Percentiles rank a stretch among this genome's conserved stretches.
Conservation (phyloP, 1,140 invertebrate species). For the Drosophila triauraria region DNA sequence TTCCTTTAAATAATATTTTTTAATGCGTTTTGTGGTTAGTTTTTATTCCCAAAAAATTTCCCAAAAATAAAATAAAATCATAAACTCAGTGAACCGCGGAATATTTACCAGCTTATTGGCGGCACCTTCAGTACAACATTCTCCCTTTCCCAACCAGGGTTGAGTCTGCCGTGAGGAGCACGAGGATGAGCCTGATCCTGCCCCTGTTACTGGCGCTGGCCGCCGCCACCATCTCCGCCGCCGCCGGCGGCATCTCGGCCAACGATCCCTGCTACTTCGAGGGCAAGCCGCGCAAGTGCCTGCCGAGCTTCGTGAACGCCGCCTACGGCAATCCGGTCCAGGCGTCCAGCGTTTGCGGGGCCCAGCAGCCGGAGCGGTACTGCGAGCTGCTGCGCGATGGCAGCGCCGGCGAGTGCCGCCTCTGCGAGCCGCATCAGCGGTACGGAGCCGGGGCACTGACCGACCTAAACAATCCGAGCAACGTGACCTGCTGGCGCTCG, state of each 20-base stretch:
- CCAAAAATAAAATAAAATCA: background rate
- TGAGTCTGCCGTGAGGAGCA: constrained; percentile 3
- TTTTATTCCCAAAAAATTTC: background rate
- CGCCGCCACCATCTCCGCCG: constrained; percentile 14
- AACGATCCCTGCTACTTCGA: constrained; percentile 97
- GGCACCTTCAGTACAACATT: background rate
- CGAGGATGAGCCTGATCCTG: constrained; percentile 24
- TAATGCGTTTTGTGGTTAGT: background rate
- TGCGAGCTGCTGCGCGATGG: constrained; percentile 88
- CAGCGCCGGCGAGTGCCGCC: constrained; percentile 90
- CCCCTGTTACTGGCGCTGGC: constrained; percentile 26
- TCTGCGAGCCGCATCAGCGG: constrained; percentile 92
- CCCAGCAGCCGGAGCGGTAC: constrained; percentile 88
- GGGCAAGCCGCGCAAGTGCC: constrained; percentile 92
- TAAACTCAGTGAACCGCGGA: background rate
- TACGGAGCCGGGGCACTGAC: constrained; percentile 90
- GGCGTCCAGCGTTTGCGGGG: constrained; percentile 96
- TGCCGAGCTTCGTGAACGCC: constrained; percentile 99
- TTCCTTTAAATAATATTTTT: rapidly evolving
- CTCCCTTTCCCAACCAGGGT: constrained; percentile 24
- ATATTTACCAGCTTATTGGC: background rate
- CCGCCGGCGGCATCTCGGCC: constrained; percentile 45
- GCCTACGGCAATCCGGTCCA: constrained; percentile 95
- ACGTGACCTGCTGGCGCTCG: constrained; percentile 98
- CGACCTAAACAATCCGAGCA: constrained; percentile 98